A percentile compares a stretch with the other conserved stretches of the same genome.
Conservation (phyloP, 2,797 vertebrate genomes). For the Myotis findleyi region DNA sequence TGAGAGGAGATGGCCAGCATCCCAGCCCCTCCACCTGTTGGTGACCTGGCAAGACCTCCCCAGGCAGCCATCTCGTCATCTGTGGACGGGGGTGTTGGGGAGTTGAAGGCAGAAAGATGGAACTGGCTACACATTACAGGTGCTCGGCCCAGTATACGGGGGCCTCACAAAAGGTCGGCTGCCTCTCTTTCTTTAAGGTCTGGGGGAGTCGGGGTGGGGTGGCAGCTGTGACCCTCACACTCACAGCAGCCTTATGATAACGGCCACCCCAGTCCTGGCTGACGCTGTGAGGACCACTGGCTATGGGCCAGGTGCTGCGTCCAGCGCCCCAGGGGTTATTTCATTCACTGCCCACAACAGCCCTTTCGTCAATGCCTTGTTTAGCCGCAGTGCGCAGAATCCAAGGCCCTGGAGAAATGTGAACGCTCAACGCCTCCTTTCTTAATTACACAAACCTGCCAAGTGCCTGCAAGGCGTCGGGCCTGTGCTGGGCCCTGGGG, state of each 20-base stretch:
- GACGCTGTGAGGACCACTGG: fast-evolving
- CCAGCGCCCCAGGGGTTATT: fast-evolving
- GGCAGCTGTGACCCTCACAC: not conserved
- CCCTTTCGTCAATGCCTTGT: not conserved
- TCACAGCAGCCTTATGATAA: not conserved
- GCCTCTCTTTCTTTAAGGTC: not conserved
- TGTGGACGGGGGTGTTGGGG: not conserved
- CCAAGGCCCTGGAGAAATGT: not conserved
- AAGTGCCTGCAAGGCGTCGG: not conserved
- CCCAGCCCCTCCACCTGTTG: not conserved
- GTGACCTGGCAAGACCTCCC: not conserved
- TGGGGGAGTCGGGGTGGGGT: not conserved
- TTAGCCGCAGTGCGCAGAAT: not conserved
- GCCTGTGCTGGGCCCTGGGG: not conserved
- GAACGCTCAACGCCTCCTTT: not conserved
- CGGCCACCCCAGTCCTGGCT: fast-evolving
- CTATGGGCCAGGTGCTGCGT: not conserved
- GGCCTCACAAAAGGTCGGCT: not conserved
- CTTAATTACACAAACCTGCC: not conserved
- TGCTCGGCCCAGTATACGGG: fast-evolving
- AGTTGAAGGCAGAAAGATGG: not conserved
- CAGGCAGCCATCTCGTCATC: not conserved
- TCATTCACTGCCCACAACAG: not conserved
- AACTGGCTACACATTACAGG: too few relatives aligned
- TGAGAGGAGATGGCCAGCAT: not conserved